Evolutionary conservation across 2,888 invertebrate species (phyloP), one percentile per base, ranked within the genome.

Genomic region (Cephonodes hylas): DNA sequence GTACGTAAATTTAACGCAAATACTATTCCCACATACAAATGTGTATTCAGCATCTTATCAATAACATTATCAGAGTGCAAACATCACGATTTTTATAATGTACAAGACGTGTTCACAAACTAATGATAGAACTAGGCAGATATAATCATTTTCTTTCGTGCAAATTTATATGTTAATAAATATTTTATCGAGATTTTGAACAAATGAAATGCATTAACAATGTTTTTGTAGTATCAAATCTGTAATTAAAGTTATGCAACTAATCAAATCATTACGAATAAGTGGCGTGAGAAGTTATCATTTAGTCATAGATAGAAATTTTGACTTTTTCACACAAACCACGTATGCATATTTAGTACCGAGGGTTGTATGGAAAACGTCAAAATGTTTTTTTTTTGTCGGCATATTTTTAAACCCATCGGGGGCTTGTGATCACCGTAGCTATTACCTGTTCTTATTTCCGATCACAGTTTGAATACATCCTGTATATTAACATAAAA

Each of bases 11-110:
- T n/a, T 7, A n/a, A 48, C 15, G 48, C 25, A 48, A 25, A 48
- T 48, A 48, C n/a, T n/a, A 23, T 1, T 38, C 15, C n/a, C n/a
- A 3, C 34, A 38, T 34, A 8, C 15, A 20, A 23, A 3, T 48
- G 34, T 60, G n/a, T 60, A 38, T 6, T 48, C 10, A 59, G 44
- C 27, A 23, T 8, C 18, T 59, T 59, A 59, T 59, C 46, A 23
- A 23, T 25, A 48, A 38, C 23, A 23, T 48, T 48, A 46, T 34
- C 59, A 38, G 10, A 15, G 34, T 60, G 59, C 38, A 60, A 60
- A 38, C 59, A 60, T 46, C 45, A 23, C 22, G 46, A 18, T 7
- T 45, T 44, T 13, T 34, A 13, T 60, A 48, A 38, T 48, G 38
- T 38, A 46, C 3, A 60, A 60, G 59, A 46, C 46, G 6, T 60